Evolutionary conservation across 2,888 invertebrate species (phyloP), one percentile per base, ranked within the genome.

Genomic region (Hylaea fasciaria): DNA sequence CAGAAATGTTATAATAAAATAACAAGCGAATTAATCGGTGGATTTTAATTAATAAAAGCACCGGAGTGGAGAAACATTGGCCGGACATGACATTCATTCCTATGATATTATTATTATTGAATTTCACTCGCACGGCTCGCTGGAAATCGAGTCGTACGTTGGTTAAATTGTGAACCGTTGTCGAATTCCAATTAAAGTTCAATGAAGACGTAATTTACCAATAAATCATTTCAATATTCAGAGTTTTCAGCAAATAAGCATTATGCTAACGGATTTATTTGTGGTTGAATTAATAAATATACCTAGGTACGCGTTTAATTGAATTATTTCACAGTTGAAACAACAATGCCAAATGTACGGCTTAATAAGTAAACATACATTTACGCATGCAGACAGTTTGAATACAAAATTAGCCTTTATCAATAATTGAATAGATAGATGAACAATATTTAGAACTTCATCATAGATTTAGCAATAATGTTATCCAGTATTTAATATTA

Each of bases 141-240:
- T 73, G 76, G 63, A 72, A 73, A 67, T 66, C 73, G 68, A 71
- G 77, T 63, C 61, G 64, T n/a, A n/a, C n/a, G n/a, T 73, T 68
- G 73, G 76, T 72, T 73, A 78, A 77, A 76, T 32, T 72, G 68
- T 64, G 65, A 73, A 72, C 64, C 64, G 70, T 74, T 74, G 71
- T 73, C 70, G 62, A 75, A 75, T 76, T 77, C 71, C 70, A 81
- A 82, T 85, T 81, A 81, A 78, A 78, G 64, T 74, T 76, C 72
- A 78, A 80, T 81, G 72, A 75, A 82, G 73, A 78, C 73, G 76
- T 80, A 65, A 77, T 77, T 79, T 74, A 68, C 72, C 74, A 72
- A 81, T 76, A 73, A 76, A 80, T 70, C 68, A 71, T 77, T 77
- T 71, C 75, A 73, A 72, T 69, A 73, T 74, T 65, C 67, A 69